Percentiles rank a stretch among this genome's conserved stretches.
Conservation (phyloP, 2,113 vertebrate genomes). For the Ophthalmolycus amberensis region DNA sequence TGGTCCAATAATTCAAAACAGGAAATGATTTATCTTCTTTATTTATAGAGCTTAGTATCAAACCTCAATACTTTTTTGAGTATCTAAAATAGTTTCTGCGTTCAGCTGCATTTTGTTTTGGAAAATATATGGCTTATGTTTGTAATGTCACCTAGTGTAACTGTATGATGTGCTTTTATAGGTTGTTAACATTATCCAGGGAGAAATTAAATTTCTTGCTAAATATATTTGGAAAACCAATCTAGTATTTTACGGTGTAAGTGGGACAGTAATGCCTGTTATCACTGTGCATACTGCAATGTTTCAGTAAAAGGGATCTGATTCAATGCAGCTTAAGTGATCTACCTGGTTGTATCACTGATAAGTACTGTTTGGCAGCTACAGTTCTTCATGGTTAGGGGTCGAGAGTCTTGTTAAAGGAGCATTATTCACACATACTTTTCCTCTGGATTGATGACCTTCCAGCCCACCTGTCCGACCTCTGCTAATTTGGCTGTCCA, state of each 20-base stretch:
- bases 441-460: neutral
- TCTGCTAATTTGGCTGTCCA: slow-evolving; percentile 23
- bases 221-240: neutral
- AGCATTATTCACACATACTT: slow-evolving; percentile 3
- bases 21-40: neutral
- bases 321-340: neutral
- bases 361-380: neutral
- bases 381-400: neutral
- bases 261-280: neutral
- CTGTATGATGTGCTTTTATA: neutral
- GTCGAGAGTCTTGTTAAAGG: neutral
- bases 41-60: neutral
- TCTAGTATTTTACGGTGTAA: neutral
- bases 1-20: neutral
- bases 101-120: neutral
- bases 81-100: neutral
- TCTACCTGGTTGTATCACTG: neutral
- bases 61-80: neutral
- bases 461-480: neutral
- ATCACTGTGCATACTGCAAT: neutral
- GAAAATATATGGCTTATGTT: neutral
- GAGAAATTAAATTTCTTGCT: neutral
- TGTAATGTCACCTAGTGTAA: neutral
- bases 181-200: neutral
- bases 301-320: neutral